These are phyloP conservation scores for Molanna angustata DNA, from an alignment of 2,888 invertebrate genomes.

Conservation along the genomic window DNA sequence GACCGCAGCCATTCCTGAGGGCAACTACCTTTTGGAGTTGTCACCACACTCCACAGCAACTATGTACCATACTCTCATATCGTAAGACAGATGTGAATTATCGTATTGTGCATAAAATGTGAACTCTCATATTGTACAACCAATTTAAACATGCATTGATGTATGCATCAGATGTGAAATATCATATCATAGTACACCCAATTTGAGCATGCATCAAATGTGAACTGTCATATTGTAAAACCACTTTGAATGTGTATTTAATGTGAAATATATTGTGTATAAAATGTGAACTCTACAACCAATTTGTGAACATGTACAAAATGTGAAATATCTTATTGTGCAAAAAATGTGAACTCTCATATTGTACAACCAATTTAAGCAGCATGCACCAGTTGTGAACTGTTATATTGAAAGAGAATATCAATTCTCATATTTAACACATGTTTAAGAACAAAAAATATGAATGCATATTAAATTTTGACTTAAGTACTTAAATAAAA, in stretches of 20 bases:
- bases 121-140: neutral
- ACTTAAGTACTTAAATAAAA: no score
- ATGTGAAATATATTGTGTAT: no score
- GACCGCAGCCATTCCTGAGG: conserved; percentile 28
- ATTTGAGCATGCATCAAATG: no score
- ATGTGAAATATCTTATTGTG: no score
- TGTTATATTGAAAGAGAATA: no score
- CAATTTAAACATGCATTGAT: neutral
- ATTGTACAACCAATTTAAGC: no score
- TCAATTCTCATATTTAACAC: no score
- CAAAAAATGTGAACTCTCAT: neutral
- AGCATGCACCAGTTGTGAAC: neutral
- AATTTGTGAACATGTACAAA: no score
- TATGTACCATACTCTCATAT: conserved; percentile 2
- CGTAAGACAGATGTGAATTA: conserved; percentile 2
- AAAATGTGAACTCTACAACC: no score
- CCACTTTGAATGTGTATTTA: neutral
- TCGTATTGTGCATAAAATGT: no score
- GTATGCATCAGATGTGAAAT: neutral
- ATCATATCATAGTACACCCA: neutral
- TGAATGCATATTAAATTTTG: no score
- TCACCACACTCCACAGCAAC: neutral
- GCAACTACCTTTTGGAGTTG: neutral
- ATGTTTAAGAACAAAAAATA: no score
- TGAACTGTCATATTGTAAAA: neutral